Evolutionary conservation across 1,140 invertebrate genomes (phyloP).

Genomic region (Popillia japonica): DNA sequence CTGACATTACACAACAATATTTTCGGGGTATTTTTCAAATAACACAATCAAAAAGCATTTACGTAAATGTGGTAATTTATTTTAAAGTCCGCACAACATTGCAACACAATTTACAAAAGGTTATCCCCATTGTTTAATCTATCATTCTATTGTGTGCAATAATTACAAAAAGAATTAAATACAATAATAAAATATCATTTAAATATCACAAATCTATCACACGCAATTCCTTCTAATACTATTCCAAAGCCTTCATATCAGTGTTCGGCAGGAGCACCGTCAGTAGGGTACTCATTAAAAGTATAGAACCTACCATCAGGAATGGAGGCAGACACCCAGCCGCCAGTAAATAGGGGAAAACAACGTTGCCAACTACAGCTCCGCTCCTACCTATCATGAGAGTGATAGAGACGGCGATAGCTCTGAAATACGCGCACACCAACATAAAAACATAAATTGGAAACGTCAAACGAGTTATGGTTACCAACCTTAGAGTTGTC

Average conservation of each 20-base stretch:
- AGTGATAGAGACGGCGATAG: constrained; percentile 51
- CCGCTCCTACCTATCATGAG: constrained; percentile 52
- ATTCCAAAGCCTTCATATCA: constrained; percentile 45
- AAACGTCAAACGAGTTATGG: neutral
- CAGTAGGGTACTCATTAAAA: constrained; percentile 18
- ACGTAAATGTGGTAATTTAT: too few species aligned
- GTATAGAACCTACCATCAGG: constrained; percentile 46
- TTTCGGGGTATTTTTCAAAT: too few species aligned
- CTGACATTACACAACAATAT: too few species aligned
- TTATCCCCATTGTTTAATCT: too few species aligned
- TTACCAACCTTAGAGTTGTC: constrained; percentile 53
- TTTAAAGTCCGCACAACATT: too few species aligned
- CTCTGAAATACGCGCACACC: constrained; percentile 52
- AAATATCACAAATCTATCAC: too few species aligned
- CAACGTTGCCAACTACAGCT: constrained; percentile 53
- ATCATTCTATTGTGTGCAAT: too few species aligned
- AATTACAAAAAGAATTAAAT: too few species aligned
- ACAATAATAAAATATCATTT: too few species aligned
- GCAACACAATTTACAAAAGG: too few species aligned
- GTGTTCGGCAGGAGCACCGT: constrained; percentile 43
- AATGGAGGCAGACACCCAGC: constrained; percentile 54
- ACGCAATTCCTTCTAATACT: too few species aligned
- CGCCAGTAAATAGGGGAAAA: constrained; percentile 53
- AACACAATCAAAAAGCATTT: too few species aligned
- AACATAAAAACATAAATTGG: neutral